Evolutionary conservation across 2,113 vertebrate genomes (phyloP).

Genomic region (Lepidothrix coronata): DNA sequence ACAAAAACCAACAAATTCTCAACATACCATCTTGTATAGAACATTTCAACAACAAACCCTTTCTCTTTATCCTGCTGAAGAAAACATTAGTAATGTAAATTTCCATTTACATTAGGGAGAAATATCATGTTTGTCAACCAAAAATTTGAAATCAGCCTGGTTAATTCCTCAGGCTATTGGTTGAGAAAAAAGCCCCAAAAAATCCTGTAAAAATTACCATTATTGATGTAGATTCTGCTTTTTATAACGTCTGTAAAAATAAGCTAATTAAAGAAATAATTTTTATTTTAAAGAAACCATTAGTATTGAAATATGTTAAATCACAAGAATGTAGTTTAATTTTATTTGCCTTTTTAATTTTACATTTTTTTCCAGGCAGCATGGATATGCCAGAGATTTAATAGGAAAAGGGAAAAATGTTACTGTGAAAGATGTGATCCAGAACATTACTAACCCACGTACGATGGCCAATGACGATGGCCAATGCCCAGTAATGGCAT

Average conservation of each 20-base stretch:
- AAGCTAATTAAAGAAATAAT: slow-evolving; percentile 48
- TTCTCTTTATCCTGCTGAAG: background rate
- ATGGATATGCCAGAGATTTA: slow-evolving; percentile 47
- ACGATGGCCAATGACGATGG: background rate
- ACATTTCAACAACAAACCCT: background rate
- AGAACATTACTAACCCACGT: background rate
- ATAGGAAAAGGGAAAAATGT: slow-evolving; percentile 42
- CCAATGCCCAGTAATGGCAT: no score
- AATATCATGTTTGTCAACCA: background rate
- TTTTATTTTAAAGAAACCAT: slow-evolving; percentile 46
- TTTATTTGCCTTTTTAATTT: slow-evolving; percentile 47
- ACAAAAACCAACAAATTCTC: background rate
- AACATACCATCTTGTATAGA: background rate
- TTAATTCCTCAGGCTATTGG: slow-evolving; percentile 5
- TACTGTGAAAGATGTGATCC: slow-evolving; percentile 39
- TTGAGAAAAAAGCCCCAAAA: background rate
- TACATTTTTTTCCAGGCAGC: background rate
- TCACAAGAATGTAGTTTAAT: slow-evolving; percentile 33
- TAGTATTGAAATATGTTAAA: slow-evolving; percentile 33
- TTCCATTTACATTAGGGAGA: background rate
- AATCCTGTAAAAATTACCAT: slow-evolving; percentile 6
- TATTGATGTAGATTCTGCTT: slow-evolving; percentile 44
- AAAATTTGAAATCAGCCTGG: slow-evolving; percentile 7
- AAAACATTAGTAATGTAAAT: background rate
- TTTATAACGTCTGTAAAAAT: slow-evolving; percentile 51